Percentiles rank a stretch among this genome's conserved stretches.
Evolutionary conservation across 2,113 vertebrate genomes (phyloP).

Genomic region (Ictalurus punctatus): DNA sequence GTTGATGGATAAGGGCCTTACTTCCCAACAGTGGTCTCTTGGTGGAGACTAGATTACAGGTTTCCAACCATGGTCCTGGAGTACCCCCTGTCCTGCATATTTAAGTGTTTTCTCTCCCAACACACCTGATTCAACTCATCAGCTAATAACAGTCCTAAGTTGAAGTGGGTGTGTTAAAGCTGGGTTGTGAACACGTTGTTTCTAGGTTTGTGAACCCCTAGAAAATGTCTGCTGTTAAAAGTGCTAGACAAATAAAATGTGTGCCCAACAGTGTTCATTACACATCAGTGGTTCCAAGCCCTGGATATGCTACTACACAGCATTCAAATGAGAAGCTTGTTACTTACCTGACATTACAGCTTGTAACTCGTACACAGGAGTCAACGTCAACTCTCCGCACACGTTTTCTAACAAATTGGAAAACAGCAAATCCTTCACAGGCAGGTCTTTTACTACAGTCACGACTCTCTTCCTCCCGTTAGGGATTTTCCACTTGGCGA

Average conservation of each 20-base stretch:
- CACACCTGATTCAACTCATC: not conserved
- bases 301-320: not conserved
- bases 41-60: not conserved
- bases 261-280: not conserved
- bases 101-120: not conserved
- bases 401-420: constrained; percentile 70
- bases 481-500: constrained; percentile 81
- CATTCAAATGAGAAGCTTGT: not conserved
- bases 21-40: too few species aligned
- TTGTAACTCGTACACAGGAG: constrained; percentile 80
- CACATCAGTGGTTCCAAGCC: not conserved
- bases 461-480: constrained; percentile 74
- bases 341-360: constrained; percentile 83
- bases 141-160: not conserved
- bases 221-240: not conserved
- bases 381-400: constrained; percentile 70
- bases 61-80: not conserved
- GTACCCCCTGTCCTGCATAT: not conserved
- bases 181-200: too few species aligned
- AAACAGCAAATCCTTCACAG: constrained; percentile 54
- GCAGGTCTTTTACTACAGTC: constrained; percentile 65
- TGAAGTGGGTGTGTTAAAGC: not conserved
- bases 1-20: too few species aligned
- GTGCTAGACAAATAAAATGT: not conserved
- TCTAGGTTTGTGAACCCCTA: not conserved